phyloP scores from a whole-genome alignment of 2,888 invertebrate genomes.

The Pandemis heparana region DNA sequence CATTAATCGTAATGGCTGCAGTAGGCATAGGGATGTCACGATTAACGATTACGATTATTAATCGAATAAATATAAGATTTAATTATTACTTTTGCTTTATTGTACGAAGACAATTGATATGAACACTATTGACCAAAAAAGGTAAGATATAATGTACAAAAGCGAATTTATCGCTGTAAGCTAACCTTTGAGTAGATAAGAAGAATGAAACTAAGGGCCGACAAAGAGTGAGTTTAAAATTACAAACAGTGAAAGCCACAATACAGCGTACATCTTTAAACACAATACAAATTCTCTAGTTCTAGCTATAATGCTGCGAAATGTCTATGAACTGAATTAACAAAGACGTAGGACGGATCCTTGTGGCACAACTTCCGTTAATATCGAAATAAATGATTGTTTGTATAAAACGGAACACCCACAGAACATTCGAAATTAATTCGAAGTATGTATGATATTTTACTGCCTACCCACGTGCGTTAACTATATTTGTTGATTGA shows the following conservation, averaged over 20 bases:
- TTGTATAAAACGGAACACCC: slow-evolving; percentile 14
- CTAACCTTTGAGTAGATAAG: too few relatives aligned
- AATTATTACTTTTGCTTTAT: background rate
- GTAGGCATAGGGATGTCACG: slow-evolving; percentile 41
- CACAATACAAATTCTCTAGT: too few relatives aligned
- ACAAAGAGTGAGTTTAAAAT: too few relatives aligned
- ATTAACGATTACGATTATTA: slow-evolving; percentile 29
- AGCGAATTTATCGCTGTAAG: too few relatives aligned
- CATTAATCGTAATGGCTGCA: slow-evolving; percentile 66
- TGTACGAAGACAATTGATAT: too few relatives aligned
- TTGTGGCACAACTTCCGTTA: background rate
- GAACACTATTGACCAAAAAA: too few relatives aligned
- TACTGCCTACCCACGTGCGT: slow-evolving; percentile 30
- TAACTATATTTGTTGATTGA: slow-evolving; percentile 36
- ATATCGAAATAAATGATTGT: background rate
- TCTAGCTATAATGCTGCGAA: background rate
- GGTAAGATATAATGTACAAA: too few relatives aligned
- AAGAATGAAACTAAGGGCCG: too few relatives aligned
- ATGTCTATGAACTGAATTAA: background rate
- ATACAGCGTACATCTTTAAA: too few relatives aligned
- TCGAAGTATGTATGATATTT: slow-evolving; percentile 23
- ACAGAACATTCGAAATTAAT: slow-evolving; percentile 24
- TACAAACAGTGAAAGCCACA: too few relatives aligned
- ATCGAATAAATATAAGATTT: slow-evolving; percentile 8
- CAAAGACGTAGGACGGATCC: background rate